A percentile compares a stretch with the other conserved stretches of the same genome.
Evolutionary conservation across 2,888 invertebrate species (phyloP).

Genomic region (Dilophus febrilis): DNA sequence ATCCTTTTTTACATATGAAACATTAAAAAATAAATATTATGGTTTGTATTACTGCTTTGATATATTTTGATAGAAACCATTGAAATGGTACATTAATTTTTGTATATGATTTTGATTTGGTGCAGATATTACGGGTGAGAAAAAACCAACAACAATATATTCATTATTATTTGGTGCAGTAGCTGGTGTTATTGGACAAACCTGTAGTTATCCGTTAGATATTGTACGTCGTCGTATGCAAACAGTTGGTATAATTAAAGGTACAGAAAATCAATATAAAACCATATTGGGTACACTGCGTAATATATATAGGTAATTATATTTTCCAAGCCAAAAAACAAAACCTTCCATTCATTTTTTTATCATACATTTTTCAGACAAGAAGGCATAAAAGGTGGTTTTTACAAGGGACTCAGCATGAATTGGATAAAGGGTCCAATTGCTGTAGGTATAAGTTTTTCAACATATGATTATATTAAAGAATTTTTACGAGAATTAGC

Average conservation of each 20-base stretch:
- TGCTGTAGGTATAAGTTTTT: constrained; percentile 89
- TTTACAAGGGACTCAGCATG: constrained; percentile 98
- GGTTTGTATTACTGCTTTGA: constrained; percentile 34
- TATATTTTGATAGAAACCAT: not conserved
- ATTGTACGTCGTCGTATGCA: constrained; percentile 56
- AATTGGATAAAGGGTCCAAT: constrained; percentile 94
- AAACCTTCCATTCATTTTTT: constrained; percentile 3
- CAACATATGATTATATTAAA: constrained; percentile 73
- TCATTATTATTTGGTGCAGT: constrained; percentile 71
- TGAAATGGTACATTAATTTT: constrained; percentile 1
- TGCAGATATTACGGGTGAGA: constrained; percentile 28
- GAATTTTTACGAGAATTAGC: constrained; percentile 34
- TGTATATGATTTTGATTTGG: not conserved
- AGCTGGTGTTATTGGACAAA: constrained; percentile 88
- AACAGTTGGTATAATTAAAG: constrained; percentile 34
- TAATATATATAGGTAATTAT: constrained; percentile 55
- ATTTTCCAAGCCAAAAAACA: too few relatives aligned
- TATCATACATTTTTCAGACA: constrained; percentile 38
- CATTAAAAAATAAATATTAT: constrained; percentile 62
- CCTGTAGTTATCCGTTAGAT: constrained; percentile 89
- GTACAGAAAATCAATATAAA: constrained; percentile 36
- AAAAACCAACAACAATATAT: constrained; percentile 38
- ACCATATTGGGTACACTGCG: constrained; percentile 48
- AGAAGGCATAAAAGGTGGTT: constrained; percentile 76
- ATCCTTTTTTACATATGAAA: constrained; percentile 94